Evolutionary conservation across 1,140 invertebrate genomes (phyloP), one percentile per base, ranked within the genome.

Genomic region (Cephus cinctus): DNA sequence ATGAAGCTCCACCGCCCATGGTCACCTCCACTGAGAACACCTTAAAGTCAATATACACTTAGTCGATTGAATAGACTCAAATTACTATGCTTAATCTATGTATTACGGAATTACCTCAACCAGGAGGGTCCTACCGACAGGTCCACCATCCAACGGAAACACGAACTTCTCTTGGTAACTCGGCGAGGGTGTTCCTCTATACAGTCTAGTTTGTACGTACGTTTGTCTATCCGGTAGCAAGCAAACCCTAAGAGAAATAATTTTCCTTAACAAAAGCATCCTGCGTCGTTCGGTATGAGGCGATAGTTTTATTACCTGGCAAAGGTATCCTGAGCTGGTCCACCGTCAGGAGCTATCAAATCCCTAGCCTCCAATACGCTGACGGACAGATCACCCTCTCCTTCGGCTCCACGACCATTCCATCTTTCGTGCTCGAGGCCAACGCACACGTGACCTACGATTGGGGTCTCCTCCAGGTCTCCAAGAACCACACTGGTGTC

Each of bases 331-430:
- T 88, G 69, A 0, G 81, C 80, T 3, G 82, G 80, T 69, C 69
- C 79, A 40, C 79, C 81, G 50, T 83, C 84, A 2, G 79, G 74
- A 8, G 82, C 80, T 14, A 84, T 65, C 16, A 91, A 74, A 43
- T 89, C 86, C 57, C 86, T 85, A 12, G 86, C 88, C 72, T 90
- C 88, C 35, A 90, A 76, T 0, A 91, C 82, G 56, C 81, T 88
- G 14, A 91, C 85, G 8, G 83, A 78, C 8, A 92, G 74, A 59
- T 89, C 88, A 22, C 83, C 78, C 35, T 83, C 82, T 57, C 87
- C 85, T 48, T 86, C 87, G 18, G 54, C 40, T 19, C 65, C 66
- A 11, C 71, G 58, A 12, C 62, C 63, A 27, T 60, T 45, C 67
- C 66, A 76, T 84, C 82, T 86, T 62, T 91, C 89, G 58, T 88